phyloP scores from a whole-genome alignment of 2,797 vertebrate genomes.

The Diglossa cyanea region DNA sequence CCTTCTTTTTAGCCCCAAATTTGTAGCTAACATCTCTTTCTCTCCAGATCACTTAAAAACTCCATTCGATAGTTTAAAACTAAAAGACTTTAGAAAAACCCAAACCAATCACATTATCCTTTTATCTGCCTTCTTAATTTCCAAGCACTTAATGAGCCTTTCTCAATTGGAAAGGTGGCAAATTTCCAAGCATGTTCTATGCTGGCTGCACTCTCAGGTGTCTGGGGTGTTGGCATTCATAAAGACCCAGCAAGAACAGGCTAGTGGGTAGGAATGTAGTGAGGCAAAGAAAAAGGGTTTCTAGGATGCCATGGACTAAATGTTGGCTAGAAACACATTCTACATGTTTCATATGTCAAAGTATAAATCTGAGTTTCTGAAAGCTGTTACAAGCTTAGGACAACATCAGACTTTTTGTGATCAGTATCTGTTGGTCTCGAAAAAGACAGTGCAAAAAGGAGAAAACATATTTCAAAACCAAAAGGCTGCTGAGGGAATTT shows the following conservation, averaged over 20 bases:
- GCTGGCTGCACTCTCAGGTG: not conserved
- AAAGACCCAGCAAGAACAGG: not conserved
- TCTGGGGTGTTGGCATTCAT: not conserved
- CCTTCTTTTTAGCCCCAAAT: not conserved
- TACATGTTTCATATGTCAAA: not conserved
- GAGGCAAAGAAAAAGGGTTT: not conserved
- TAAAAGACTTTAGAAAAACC: not conserved
- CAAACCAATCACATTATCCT: not conserved
- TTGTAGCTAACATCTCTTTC: not conserved
- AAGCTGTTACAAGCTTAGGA: not conserved
- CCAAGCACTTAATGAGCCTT: not conserved
- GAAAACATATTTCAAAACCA: not conserved
- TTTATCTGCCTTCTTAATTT: not conserved
- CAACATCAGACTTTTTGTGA: not conserved
- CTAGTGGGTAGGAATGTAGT: not conserved
- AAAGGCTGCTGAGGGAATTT: not conserved
- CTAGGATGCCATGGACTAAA: not conserved
- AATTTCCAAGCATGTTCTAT: not conserved
- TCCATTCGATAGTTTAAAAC: not conserved
- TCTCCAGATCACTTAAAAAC: not conserved
- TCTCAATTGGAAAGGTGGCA: not conserved
- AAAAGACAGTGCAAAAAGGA: not conserved
- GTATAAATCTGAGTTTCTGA: not conserved
- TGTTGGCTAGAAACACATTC: not conserved
- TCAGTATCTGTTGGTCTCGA: not conserved